Evolutionary conservation across 2,888 invertebrate genomes (phyloP).

Genomic region (Heteromyza rotundicornis): DNA sequence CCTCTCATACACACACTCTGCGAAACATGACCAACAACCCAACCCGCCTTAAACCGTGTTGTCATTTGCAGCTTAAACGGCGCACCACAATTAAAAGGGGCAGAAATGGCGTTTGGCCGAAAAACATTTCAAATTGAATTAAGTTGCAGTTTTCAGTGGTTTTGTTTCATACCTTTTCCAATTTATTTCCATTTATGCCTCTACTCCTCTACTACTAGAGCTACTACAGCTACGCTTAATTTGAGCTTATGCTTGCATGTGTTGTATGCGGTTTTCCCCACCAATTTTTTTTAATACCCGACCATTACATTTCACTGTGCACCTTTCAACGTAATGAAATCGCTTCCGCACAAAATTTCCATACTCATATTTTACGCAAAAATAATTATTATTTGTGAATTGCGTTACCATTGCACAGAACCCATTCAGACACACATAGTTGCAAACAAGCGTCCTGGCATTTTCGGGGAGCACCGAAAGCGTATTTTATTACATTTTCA

Average conservation of each 20-base stretch:
- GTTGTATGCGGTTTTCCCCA: not conserved
- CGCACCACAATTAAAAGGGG: conserved; percentile 9
- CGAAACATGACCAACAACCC: not conserved
- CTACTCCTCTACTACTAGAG: not conserved
- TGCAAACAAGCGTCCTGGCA: too few relatives aligned
- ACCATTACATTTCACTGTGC: too few relatives aligned
- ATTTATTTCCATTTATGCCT: conserved; percentile 12
- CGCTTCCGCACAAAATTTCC: too few relatives aligned
- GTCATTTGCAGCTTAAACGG: conserved; percentile 11
- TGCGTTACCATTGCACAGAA: not conserved
- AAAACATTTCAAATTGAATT: conserved; percentile 17
- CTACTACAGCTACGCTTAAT: not conserved
- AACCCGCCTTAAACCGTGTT: not conserved
- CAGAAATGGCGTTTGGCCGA: not conserved
- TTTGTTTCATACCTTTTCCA: conserved; percentile 8
- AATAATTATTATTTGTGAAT: not conserved
- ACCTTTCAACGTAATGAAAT: too few relatives aligned
- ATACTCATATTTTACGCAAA: conserved; percentile 1
- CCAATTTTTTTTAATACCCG: too few relatives aligned
- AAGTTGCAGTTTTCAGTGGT: conserved; percentile 11
- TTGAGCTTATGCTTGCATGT: not conserved
- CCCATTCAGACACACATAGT: not conserved
- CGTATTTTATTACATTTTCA: not conserved
- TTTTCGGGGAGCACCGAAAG: too few relatives aligned
- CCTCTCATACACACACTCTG: not conserved